A percentile compares a stretch with the other conserved stretches of the same genome.
phyloP scores from a whole-genome alignment of 2,113 vertebrate species.

The Salvator merianae region DNA sequence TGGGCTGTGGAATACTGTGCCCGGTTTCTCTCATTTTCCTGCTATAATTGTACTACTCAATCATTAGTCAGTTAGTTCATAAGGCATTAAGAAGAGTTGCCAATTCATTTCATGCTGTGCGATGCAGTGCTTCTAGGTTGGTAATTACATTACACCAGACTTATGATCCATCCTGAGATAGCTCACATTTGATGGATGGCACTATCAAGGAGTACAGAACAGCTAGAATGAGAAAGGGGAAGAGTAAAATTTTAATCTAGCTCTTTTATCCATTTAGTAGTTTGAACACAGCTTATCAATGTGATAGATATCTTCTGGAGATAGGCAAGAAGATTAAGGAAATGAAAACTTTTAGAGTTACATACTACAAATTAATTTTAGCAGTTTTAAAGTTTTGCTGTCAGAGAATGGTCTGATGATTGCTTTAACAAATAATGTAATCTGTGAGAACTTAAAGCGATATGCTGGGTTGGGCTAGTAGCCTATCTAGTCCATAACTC shows the following conservation, averaged over 20 bases:
- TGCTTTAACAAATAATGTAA: constrained; percentile 4
- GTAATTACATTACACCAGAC: constrained; percentile 66
- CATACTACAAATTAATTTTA: constrained; percentile 36
- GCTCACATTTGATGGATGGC: constrained; percentile 65
- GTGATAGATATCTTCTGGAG: constrained; percentile 51
- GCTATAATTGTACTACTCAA: constrained; percentile 67
- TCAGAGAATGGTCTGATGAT: constrained; percentile 36
- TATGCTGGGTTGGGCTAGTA: too few relatives aligned
- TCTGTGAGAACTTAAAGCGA: neutral
- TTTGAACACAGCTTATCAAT: constrained; percentile 44
- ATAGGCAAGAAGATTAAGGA: constrained; percentile 59
- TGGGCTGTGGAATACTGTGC: constrained; percentile 48
- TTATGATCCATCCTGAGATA: constrained; percentile 68
- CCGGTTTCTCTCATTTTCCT: constrained; percentile 57
- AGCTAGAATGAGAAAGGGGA: constrained; percentile 55
- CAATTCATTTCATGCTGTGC: constrained; percentile 68
- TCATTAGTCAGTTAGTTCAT: constrained; percentile 67
- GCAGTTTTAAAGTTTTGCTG: constrained; percentile 47
- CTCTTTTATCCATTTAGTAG: constrained; percentile 48
- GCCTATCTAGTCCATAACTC: too few relatives aligned
- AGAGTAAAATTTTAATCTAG: constrained; percentile 64
- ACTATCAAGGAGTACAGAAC: constrained; percentile 32
- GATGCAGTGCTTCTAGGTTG: constrained; percentile 65
- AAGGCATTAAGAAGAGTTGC: constrained; percentile 57
- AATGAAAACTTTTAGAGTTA: constrained; percentile 45